These are phyloP conservation scores for Tigriopus japonicus DNA, from an alignment of 1,140 invertebrate species.

Conservation along the genomic window DNA sequence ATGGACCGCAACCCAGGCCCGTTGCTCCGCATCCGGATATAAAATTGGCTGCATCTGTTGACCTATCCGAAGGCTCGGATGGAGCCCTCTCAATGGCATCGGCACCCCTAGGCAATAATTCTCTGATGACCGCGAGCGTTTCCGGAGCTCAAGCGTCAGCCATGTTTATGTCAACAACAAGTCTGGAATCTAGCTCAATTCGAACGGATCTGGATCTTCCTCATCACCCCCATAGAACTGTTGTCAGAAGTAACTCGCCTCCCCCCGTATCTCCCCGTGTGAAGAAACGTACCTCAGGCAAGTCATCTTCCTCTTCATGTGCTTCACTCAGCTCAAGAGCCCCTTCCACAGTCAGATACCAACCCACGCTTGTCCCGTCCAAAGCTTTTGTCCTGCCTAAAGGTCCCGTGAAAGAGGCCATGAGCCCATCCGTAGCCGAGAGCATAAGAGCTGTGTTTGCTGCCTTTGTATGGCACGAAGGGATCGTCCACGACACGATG, in stretches of 20 bases:
- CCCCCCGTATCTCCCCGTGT: too few species aligned
- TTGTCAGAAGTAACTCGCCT: too few species aligned
- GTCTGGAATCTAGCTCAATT: too few species aligned
- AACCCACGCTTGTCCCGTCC: neutral
- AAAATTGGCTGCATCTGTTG: neutral
- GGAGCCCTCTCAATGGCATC: too few species aligned
- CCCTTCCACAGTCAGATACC: slow-evolving; percentile 12
- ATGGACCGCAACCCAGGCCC: slow-evolving; percentile 15
- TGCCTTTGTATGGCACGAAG: slow-evolving; percentile 90
- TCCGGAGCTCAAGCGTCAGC: too few species aligned
- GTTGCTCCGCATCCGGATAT: neutral
- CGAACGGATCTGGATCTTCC: too few species aligned
- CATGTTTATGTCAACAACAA: too few species aligned
- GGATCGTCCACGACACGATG: slow-evolving; percentile 90
- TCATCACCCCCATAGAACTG: too few species aligned
- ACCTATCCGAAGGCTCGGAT: neutral
- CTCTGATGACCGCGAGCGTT: too few species aligned
- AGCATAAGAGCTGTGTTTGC: slow-evolving; percentile 81
- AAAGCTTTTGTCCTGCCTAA: slow-evolving; percentile 7
- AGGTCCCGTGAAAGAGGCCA: slow-evolving; percentile 49
- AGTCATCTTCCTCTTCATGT: neutral
- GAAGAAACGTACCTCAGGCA: neutral
- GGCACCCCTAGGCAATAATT: too few species aligned
- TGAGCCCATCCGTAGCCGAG: slow-evolving; percentile 81
- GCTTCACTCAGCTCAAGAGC: slow-evolving; percentile 14